phyloP scores from a whole-genome alignment of 2,888 invertebrate genomes.

The Cartodere bifasciata region DNA sequence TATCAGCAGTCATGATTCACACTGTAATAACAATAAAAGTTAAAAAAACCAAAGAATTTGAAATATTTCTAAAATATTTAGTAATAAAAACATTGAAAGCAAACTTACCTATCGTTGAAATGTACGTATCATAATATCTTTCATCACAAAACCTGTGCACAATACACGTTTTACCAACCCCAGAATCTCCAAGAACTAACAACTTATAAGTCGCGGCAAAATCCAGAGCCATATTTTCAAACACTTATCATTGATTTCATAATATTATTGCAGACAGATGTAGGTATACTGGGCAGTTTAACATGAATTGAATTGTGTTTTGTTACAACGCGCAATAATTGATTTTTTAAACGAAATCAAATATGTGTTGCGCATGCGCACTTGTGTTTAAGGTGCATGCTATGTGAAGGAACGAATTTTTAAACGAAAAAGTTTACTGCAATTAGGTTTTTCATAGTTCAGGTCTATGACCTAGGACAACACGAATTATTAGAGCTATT shows the following conservation, averaged over 20 bases:
- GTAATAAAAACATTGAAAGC: background rate
- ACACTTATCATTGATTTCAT: conserved; percentile 19
- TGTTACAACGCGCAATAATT: conserved; percentile 20
- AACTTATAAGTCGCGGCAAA: conserved; percentile 81
- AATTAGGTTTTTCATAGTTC: too few species aligned
- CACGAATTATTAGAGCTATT: too few species aligned
- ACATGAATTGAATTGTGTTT: too few species aligned
- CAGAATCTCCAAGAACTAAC: conserved; percentile 75
- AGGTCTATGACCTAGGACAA: too few species aligned
- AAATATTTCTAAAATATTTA: background rate
- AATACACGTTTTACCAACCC: conserved; percentile 83
- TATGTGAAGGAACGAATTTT: too few species aligned
- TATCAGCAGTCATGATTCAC: too few species aligned
- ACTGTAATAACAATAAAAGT: background rate
- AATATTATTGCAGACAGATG: too few species aligned
- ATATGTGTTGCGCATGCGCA: too few species aligned
- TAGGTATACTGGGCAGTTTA: conserved; percentile 11
- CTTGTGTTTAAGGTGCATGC: too few species aligned
- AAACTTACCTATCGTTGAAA: conserved; percentile 77
- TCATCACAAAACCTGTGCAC: conserved; percentile 84
- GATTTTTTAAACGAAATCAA: too few species aligned
- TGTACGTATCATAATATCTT: conserved; percentile 80
- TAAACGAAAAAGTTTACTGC: too few species aligned
- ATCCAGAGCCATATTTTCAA: conserved; percentile 68
- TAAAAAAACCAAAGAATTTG: conserved; percentile 1